Percentiles rank a stretch among this genome's conserved stretches.
These are phyloP conservation scores for Meloidogyne exigua DNA, from an alignment of 1,140 invertebrate genomes.

Conservation along the genomic window DNA sequence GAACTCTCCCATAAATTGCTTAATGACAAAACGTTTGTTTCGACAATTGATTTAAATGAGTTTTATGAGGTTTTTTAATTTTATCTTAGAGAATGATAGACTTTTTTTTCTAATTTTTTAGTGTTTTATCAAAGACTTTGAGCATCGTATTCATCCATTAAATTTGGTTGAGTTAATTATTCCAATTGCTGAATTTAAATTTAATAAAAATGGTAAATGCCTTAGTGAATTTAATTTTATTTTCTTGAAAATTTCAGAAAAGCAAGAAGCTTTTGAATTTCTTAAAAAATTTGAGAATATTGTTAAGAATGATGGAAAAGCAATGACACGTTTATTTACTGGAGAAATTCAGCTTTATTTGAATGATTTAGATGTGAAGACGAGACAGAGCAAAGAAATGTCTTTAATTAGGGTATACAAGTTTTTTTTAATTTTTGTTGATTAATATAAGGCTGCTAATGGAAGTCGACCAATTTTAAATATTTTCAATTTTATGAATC, in stretches of 20 bases:
- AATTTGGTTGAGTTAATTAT: conserved; percentile 55
- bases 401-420: conserved; percentile 45
- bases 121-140: conserved; percentile 57
- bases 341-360: conserved; percentile 55
- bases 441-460: no score
- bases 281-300: conserved; percentile 52
- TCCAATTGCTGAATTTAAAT: conserved; percentile 51
- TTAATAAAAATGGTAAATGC: conserved; percentile 35
- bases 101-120: neutral
- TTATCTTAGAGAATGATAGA: neutral
- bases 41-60: conserved; percentile 47
- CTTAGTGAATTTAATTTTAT: neutral
- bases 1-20: conserved; percentile 35
- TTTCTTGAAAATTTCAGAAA: conserved; percentile 38
- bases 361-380: conserved; percentile 40
- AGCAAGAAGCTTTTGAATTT: conserved; percentile 49
- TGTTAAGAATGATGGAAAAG: conserved; percentile 52
- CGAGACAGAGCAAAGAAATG: conserved; percentile 46
- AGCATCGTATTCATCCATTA: conserved; percentile 54
- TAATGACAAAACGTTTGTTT: conserved; percentile 39
- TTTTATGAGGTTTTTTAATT: conserved; percentile 47
- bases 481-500: no score
- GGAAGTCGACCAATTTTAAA: no score
- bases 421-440: neutral
- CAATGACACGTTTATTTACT: conserved; percentile 44